Conservation (phyloP, 2,888 invertebrate species). For the Petrolisthes manimaculis region DNA sequence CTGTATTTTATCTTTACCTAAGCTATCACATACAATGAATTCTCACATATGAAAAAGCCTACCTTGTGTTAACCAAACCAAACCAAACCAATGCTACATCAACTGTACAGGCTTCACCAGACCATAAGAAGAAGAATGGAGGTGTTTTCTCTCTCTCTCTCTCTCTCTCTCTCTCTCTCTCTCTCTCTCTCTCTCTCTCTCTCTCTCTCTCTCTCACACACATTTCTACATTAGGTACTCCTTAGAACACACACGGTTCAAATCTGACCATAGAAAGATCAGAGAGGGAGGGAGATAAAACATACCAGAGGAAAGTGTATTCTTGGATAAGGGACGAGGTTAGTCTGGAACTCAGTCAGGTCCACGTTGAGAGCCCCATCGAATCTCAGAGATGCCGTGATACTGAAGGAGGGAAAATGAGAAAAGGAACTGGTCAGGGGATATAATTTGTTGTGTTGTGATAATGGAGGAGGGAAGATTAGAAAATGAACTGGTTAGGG, state of each 20-base stretch:
- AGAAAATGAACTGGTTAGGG: too few relatives aligned
- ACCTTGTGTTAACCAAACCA: too few relatives aligned
- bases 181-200: too few relatives aligned
- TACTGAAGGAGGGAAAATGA: conserved; percentile 29
- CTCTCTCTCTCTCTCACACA: background rate
- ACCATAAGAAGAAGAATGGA: background rate
- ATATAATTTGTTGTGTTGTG: conserved; percentile 34
- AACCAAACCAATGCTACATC: background rate
- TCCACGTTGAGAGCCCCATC: conserved; percentile 81
- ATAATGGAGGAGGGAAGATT: conserved; percentile 40
- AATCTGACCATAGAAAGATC: too few relatives aligned
- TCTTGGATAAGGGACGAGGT: conserved; percentile 90
- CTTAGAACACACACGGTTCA: background rate
- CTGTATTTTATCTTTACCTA: too few relatives aligned
- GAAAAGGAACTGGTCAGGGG: background rate
- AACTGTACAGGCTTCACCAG: background rate
- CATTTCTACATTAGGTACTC: background rate
- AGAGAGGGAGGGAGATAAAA: background rate
- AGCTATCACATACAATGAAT: too few relatives aligned
- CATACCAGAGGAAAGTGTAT: conserved; percentile 85
- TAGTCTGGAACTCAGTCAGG: conserved; percentile 84
- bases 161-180: background rate
- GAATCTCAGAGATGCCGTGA: conserved; percentile 60
- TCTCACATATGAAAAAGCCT: too few relatives aligned
- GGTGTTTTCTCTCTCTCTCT: too few relatives aligned